Conservation (phyloP, 2,888 invertebrate genomes). For the Watsonalla cultraria region DNA sequence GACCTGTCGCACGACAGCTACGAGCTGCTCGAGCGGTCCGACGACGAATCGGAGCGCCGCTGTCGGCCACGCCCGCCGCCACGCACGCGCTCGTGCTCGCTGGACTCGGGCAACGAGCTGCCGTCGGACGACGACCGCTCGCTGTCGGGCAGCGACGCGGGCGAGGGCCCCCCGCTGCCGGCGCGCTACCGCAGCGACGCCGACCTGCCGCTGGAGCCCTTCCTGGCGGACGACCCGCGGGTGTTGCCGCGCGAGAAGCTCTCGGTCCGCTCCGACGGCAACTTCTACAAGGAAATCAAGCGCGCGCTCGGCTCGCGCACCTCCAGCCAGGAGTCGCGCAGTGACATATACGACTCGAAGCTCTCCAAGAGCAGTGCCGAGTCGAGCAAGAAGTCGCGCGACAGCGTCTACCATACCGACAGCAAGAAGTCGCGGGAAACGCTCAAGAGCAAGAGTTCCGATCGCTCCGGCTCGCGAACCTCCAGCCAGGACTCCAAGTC, state of each 20-base stretch:
- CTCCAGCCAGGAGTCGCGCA: conserved; percentile 84
- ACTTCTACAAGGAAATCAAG: conserved; percentile 84
- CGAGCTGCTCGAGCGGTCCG: conserved; percentile 88
- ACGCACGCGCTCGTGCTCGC: conserved; percentile 83
- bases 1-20: conserved; percentile 94
- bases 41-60: conserved; percentile 76
- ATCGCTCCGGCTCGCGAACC: conserved; percentile 80
- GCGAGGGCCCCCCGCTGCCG: conserved; percentile 72
- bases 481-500: conserved; percentile 86
- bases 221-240: conserved; percentile 87
- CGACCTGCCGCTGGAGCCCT: conserved; percentile 86
- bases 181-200: conserved; percentile 83
- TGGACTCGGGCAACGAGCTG: conserved; percentile 87
- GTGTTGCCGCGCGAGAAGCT: conserved; percentile 85
- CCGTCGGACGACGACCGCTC: conserved; percentile 85
- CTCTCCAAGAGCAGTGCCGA: conserved; percentile 81
- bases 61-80: conserved; percentile 50
- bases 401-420: conserved; percentile 82
- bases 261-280: conserved; percentile 85
- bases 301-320: conserved; percentile 81
- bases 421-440: conserved; percentile 82
- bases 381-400: conserved; percentile 81
- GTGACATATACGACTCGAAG: conserved; percentile 83
- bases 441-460: conserved; percentile 80
- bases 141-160: conserved; percentile 70